Evolutionary conservation across 2,888 invertebrate species (phyloP).

Genomic region (Encarsia formosa): DNA sequence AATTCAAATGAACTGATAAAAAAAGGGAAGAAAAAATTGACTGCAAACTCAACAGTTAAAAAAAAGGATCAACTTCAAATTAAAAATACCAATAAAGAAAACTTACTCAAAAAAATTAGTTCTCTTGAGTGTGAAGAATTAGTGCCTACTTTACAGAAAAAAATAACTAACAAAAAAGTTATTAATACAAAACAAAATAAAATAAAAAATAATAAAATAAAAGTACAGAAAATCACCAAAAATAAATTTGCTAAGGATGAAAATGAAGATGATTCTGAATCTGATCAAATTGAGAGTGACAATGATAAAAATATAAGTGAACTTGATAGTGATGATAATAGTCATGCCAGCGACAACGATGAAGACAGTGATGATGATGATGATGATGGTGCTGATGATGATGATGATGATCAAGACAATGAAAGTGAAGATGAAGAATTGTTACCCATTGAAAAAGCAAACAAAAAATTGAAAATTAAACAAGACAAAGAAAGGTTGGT

Average conservation of each 20-base stretch:
- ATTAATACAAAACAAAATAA: background rate
- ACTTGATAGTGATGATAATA: conserved; percentile 7
- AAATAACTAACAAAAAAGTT: background rate
- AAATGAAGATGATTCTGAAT: conserved; percentile 4
- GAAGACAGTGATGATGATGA: conserved; percentile 23
- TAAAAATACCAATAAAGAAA: no score
- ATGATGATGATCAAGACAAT: conserved; percentile 54
- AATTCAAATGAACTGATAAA: conserved; percentile 6
- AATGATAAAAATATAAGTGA: conserved; percentile 14
- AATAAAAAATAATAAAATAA: no score
- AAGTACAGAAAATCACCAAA: no score
- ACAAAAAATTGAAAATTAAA: conserved; percentile 71
- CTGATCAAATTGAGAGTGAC: conserved; percentile 6
- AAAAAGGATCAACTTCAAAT: no score
- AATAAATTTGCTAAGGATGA: no score
- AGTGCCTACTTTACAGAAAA: background rate
- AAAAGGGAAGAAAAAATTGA: conserved; percentile 3
- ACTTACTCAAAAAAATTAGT: no score
- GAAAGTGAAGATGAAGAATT: conserved; percentile 60
- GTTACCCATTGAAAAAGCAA: conserved; percentile 82
- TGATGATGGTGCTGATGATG: conserved; percentile 23
- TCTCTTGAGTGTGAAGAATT: background rate
- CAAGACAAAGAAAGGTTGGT: conserved; percentile 63
- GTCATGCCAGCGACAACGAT: conserved; percentile 15
- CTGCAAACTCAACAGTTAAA: background rate